Conservation (phyloP, 2,888 invertebrate species). For the Lobophora halterata region DNA sequence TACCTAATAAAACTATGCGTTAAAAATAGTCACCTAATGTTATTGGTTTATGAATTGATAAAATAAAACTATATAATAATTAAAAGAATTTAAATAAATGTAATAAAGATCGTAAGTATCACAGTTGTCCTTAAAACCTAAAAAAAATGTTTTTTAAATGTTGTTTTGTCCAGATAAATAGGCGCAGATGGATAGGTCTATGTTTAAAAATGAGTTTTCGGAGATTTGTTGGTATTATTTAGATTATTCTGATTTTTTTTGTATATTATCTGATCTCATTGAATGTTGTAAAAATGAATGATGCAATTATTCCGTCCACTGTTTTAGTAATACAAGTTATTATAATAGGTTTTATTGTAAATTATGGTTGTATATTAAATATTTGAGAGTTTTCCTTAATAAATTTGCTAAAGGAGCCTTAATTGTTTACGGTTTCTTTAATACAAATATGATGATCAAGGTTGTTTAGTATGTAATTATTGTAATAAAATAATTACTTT, state of each 20-base stretch:
- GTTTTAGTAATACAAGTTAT: constrained; percentile 17
- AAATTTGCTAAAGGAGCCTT: constrained; percentile 13
- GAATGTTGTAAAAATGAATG: constrained; percentile 60
- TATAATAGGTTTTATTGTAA: constrained; percentile 23
- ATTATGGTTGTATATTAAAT: constrained; percentile 37
- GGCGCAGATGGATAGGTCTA: not conserved
- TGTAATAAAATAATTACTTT: constrained; percentile 23
- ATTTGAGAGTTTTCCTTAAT: constrained; percentile 24
- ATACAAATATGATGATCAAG: constrained; percentile 15
- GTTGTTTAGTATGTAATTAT: constrained; percentile 18
- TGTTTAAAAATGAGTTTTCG: not conserved
- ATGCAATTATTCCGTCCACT: constrained; percentile 50
- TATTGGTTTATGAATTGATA: too few species aligned
- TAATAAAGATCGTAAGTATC: too few species aligned
- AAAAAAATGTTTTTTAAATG: too few species aligned
- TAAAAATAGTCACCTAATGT: too few species aligned
- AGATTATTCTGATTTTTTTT: constrained; percentile 49
- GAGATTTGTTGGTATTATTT: constrained; percentile 46
- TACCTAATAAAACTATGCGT: too few species aligned
- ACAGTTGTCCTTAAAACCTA: too few species aligned
- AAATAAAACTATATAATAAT: too few species aligned
- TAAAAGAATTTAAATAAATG: too few species aligned
- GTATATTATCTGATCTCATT: constrained; percentile 77
- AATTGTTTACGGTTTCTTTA: constrained; percentile 8
- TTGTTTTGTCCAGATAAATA: not conserved